Conservation (phyloP, 2,797 vertebrate species). For the Petrocephalus schoutedeni region DNA sequence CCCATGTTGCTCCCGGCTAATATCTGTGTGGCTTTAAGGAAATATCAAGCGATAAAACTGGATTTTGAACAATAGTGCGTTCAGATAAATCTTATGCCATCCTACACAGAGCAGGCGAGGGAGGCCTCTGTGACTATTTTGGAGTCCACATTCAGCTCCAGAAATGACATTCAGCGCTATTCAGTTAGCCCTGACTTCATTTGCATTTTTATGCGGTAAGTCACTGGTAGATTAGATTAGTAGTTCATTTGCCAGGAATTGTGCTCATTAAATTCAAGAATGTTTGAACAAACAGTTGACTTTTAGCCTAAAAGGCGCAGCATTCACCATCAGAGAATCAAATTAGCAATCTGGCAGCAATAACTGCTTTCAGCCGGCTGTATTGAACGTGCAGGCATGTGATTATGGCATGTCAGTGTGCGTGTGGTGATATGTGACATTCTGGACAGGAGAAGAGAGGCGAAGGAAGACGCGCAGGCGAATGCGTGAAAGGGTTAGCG, state of each 20-base stretch:
- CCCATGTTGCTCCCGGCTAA: not conserved
- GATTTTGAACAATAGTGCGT: not conserved
- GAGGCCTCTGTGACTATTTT: not conserved
- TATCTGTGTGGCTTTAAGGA: not conserved
- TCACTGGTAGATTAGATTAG: constrained; percentile 2
- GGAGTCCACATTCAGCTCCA: not conserved
- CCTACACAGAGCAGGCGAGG: not conserved
- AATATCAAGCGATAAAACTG: not conserved
- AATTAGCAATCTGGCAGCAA: not conserved
- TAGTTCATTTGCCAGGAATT: not conserved
- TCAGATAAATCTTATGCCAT: not conserved
- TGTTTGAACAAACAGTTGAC: not conserved
- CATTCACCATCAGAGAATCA: not conserved
- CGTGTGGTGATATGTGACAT: not conserved
- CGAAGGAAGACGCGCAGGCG: not conserved
- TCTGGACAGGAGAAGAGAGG: not conserved
- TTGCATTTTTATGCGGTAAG: not conserved
- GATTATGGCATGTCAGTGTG: not conserved
- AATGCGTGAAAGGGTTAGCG: not conserved
- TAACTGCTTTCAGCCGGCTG: not conserved
- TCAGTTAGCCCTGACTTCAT: not conserved
- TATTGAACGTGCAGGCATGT: not conserved
- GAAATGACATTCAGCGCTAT: not conserved
- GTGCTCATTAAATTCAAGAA: not conserved
- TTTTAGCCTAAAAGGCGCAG: not conserved